A percentile compares a stretch with the other conserved stretches of the same genome.
Evolutionary conservation across 2,113 vertebrate genomes (phyloP).

Genomic region (Phrynosoma blainvillii): DNA sequence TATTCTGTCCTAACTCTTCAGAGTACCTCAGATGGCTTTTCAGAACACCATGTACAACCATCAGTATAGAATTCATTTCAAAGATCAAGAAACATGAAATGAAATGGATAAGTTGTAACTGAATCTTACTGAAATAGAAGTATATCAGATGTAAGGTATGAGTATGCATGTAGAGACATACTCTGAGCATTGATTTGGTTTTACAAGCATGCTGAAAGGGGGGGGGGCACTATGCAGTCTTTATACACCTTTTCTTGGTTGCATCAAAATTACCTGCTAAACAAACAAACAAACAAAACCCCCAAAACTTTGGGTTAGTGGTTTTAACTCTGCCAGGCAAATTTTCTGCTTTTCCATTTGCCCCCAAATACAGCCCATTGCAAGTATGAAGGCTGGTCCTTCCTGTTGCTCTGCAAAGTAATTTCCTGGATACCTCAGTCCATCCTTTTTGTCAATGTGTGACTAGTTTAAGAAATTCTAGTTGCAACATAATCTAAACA

Average conservation of each 20-base stretch:
- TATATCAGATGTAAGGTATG: background rate
- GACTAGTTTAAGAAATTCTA: constrained; percentile 29
- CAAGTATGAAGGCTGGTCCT: background rate
- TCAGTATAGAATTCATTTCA: too few relatives aligned
- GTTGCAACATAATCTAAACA: background rate
- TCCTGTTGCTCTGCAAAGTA: background rate
- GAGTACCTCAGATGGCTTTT: background rate
- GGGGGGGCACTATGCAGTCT: too few relatives aligned
- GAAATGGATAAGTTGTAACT: background rate
- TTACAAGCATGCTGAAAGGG: background rate
- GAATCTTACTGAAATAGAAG: background rate
- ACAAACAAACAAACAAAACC: background rate
- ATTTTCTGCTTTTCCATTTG: constrained; percentile 15
- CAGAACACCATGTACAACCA: background rate
- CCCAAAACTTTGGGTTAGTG: background rate
- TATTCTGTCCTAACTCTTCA: background rate
- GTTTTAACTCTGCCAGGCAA: background rate
- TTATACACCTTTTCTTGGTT: background rate
- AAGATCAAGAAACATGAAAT: background rate
- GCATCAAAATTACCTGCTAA: background rate
- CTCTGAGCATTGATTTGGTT: background rate
- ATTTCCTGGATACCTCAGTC: background rate
- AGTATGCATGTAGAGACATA: background rate
- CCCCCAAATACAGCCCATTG: background rate
- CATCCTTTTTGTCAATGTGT: constrained; percentile 21